Evolutionary conservation across 2,113 vertebrate genomes (phyloP), one percentile per base, ranked within the genome.

Genomic region (Paracyprichromis sp.): DNA sequence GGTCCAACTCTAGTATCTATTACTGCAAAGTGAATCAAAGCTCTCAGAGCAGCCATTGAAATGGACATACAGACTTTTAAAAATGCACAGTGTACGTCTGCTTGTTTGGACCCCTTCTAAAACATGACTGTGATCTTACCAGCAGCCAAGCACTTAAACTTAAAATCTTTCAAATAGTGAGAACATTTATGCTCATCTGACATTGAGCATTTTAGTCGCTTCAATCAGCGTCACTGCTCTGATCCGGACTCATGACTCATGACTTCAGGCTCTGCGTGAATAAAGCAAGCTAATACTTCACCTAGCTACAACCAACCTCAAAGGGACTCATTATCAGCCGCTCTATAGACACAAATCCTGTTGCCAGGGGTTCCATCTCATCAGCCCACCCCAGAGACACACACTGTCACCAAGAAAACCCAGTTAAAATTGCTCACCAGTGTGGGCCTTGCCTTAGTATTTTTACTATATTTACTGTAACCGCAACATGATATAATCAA

Each of bases 321-420:
- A 52, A 59, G 93, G 94, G 93, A 92, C 95, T 95, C 92, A 94
- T 96, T 95, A 95, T 89, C 88, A 45, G 84, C 19, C 1, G 12
- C 88, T 89, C 89, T 81, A 81, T 81, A 83, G 88, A 93, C 82
- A 88, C 91, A 86, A 81, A 88, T 26, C 66, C 38, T 1, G 91
- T 95, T 94, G 90, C 91, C 84, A 93, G 66, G 90, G 91, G 90
- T 73, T 83, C 66, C 71, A 6, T 80, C 87, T 91, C 76, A 17
- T 81, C 91, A 88, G 38, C 10, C 53, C 86, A 90, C 92, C 88
- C 88, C 29, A 59, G 93, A 92, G 93, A 93, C 90, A 83, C 63
- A 4, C 34, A 31, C 4, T 38, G 66, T 79, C 87, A 81, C 56
- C n/a, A 57, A 26, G 80, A 83, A 92, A 83, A 80, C n/a, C 17